A percentile compares a stretch with the other conserved stretches of the same genome.
Evolutionary conservation across 2,113 vertebrate genomes (phyloP).

Genomic region (Perca fluviatilis): DNA sequence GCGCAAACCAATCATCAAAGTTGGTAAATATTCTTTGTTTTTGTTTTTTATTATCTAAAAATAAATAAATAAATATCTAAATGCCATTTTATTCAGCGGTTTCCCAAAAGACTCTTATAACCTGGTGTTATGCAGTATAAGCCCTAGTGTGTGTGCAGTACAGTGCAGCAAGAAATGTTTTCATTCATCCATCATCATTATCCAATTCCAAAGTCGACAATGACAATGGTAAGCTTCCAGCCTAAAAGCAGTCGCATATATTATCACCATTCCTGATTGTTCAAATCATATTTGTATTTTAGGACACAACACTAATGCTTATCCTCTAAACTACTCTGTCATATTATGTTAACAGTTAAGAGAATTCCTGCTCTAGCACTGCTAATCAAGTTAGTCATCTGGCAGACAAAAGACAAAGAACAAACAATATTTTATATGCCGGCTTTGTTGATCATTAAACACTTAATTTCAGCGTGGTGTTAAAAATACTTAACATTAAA

Average conservation of each 20-base stretch:
- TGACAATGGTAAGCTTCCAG: background rate
- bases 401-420: constrained; percentile 12
- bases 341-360: background rate
- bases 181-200: constrained; percentile 33
- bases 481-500: background rate
- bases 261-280: background rate
- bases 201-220: constrained; percentile 4
- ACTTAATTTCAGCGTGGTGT: background rate
- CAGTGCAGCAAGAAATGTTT: constrained; percentile 14
- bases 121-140: background rate
- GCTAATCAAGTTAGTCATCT: constrained; percentile 17
- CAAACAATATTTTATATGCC: constrained; percentile 8
- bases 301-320: background rate
- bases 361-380: constrained; percentile 1
- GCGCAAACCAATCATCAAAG: background rate
- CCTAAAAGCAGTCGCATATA: background rate
- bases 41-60: too few species aligned
- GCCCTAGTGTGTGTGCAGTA: background rate
- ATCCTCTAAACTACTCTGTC: background rate
- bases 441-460: background rate
- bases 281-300: background rate
- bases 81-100: background rate
- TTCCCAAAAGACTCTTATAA: background rate
- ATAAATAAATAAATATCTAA: background rate
- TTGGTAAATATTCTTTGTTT: background rate